These are phyloP conservation scores for Phragmatobia fuliginosa DNA, from an alignment of 2,888 invertebrate genomes.

Conservation along the genomic window DNA sequence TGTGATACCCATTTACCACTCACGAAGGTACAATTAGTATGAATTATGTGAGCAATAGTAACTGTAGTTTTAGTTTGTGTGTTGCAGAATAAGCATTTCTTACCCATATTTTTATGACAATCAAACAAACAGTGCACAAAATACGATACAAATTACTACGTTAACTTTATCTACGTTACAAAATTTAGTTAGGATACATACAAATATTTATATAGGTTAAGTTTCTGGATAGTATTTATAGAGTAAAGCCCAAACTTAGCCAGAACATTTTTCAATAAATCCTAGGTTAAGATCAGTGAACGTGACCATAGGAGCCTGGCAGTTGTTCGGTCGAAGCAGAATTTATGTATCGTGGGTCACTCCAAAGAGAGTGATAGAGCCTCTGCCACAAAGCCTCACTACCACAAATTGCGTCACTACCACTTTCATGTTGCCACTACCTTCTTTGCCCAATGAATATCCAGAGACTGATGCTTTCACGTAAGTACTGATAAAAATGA, in stretches of 20 bases:
- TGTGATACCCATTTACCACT: constrained; percentile 57
- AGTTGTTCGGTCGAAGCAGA: constrained; percentile 57
- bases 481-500: constrained; percentile 50
- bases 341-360: constrained; percentile 51
- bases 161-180: too few species aligned
- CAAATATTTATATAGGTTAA: background rate
- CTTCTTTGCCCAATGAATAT: constrained; percentile 50
- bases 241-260: background rate
- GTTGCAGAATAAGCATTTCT: too few species aligned
- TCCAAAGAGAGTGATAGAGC: constrained; percentile 25
- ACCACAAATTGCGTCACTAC: constrained; percentile 40
- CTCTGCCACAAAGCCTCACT: constrained; percentile 32
- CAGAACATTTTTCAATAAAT: background rate
- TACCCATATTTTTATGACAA: too few species aligned
- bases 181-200: background rate
- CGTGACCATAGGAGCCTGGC: constrained; percentile 62
- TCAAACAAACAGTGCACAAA: too few species aligned
- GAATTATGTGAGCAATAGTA: too few species aligned
- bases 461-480: constrained; percentile 57
- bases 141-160: too few species aligned
- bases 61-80: too few species aligned
- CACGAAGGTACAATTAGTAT: constrained; percentile 59
- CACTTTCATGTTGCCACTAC: constrained; percentile 50
- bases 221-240: background rate
- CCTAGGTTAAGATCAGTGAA: constrained; percentile 52